Percentiles rank a stretch among this genome's conserved stretches.
phyloP scores from a whole-genome alignment of 2,797 vertebrate genomes.

The Siniperca scherzeri region DNA sequence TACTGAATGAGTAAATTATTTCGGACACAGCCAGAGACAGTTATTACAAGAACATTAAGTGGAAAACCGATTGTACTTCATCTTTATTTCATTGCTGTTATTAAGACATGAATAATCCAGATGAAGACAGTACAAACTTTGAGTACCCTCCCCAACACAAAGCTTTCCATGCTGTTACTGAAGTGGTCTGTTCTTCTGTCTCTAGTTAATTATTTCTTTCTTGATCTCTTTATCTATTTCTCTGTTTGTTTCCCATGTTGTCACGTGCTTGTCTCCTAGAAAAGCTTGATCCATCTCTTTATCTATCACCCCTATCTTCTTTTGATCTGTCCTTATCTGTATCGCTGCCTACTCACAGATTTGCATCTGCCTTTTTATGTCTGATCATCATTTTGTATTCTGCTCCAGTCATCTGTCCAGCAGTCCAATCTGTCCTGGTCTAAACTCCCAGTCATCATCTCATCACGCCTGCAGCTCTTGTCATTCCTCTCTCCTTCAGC shows the following conservation, averaged over 20 bases:
- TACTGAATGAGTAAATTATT: slow-evolving; percentile 36
- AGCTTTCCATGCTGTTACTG: neutral
- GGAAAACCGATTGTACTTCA: slow-evolving; percentile 42
- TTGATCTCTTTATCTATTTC: slow-evolving; percentile 23
- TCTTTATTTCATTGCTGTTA: slow-evolving; percentile 61
- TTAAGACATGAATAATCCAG: slow-evolving; percentile 64
- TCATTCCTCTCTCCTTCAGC: slow-evolving; percentile 12
- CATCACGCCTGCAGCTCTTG: slow-evolving; percentile 2
- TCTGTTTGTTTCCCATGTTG: slow-evolving; percentile 16
- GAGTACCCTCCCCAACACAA: slow-evolving; percentile 15
- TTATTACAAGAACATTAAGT: slow-evolving; percentile 13
- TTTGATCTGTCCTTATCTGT: too few relatives aligned
- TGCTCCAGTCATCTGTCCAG: slow-evolving; percentile 16
- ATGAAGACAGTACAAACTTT: slow-evolving; percentile 25
- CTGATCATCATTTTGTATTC: slow-evolving; percentile 41
- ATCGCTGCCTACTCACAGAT: too few relatives aligned
- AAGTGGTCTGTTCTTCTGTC: slow-evolving; percentile 31
- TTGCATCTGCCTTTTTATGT: slow-evolving; percentile 21
- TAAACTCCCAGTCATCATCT: slow-evolving; percentile 17
- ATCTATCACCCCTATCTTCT: too few relatives aligned
- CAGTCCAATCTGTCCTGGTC: slow-evolving; percentile 11
- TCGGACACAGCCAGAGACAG: neutral
- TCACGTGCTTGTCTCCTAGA: slow-evolving; percentile 4
- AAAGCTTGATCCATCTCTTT: slow-evolving; percentile 18
- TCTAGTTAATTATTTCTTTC: slow-evolving; percentile 14